These are phyloP conservation scores for Drosophila santomea DNA, from an alignment of 1,140 invertebrate genomes.

Conservation along the genomic window DNA sequence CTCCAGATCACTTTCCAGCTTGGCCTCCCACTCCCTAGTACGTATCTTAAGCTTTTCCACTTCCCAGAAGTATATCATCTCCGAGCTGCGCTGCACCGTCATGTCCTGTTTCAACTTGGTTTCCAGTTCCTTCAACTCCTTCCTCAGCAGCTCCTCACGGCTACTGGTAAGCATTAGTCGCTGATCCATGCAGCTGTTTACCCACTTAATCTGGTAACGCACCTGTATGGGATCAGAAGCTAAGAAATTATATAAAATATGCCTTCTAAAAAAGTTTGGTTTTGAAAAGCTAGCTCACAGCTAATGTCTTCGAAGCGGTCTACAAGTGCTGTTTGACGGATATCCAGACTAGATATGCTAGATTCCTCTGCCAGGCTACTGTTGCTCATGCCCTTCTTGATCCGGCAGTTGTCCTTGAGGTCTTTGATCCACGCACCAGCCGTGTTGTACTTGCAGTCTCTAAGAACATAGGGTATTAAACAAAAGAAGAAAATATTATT, in stretches of 20 bases:
- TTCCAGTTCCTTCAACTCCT: conserved; percentile 4
- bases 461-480: neutral
- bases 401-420: neutral
- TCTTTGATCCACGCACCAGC: conserved; percentile 30
- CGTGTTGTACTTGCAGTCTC: conserved; percentile 27
- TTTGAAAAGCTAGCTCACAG: neutral
- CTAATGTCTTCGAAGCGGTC: conserved; percentile 1
- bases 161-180: neutral
- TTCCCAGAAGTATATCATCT: conserved; percentile 14
- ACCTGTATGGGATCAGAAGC: conserved; percentile 46
- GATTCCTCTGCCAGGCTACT: no score
- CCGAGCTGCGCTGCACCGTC: neutral
- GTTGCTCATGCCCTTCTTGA: neutral
- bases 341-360: neutral
- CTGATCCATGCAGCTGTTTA: conserved; percentile 42
- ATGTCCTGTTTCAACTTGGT: neutral
- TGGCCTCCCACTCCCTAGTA: conserved; percentile 20
- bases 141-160: conserved; percentile 19
- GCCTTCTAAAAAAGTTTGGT: no score
- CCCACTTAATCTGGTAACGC: conserved; percentile 55
- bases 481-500: neutral
- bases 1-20: conserved; percentile 37
- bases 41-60: conserved; percentile 15
- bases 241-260: neutral
- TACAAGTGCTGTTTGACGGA: neutral